Evolutionary conservation across 2,888 invertebrate genomes (phyloP), one percentile per base, ranked within the genome.

Genomic region (Oligia strigilis): DNA sequence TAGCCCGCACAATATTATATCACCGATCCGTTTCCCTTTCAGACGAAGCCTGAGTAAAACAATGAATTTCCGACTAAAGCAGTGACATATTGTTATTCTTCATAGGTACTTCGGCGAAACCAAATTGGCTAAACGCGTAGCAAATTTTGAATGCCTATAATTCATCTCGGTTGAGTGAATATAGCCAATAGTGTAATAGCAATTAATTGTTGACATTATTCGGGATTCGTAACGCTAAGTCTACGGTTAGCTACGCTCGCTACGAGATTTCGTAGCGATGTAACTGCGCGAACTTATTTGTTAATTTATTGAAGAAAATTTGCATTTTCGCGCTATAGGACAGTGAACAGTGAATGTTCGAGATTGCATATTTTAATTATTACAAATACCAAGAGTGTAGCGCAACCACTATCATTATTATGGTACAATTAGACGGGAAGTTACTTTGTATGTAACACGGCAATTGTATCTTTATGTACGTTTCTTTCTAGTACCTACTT

Each of bases 221-320:
- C n/a, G 64, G 8, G 19, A 77, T 85, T 85, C 58, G 75, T 70
- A 77, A 75, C 72, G 84, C 64, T 75, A 69, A 55, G 75, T 79
- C 46, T 67, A 62, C 64, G 43, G 40, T 73, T 55, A 29, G 79
- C 75, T 87, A 80, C 80, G 72, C 64, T 72, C n/a, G 84, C 82
- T 87, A 82, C 83, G 86, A 78, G 65, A 67, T 67, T 19, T 83
- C 86, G 83, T 75, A 77, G 78, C 72, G 58, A 69, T 67, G 4
- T 52, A 60, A 83, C 29, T 75, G 74, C 64, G 75, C 69, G 14
- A 71, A 70, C 17, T 58, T 60, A 62, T 74, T 76, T 52, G 62
- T 66, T 70, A 36, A 46, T 85, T 77, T 58, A 36, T 75, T 64
- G 11, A 65, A 49, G 64, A 75, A 69, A 40, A 62, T 73, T 62